These are phyloP conservation scores for Philotrypesis tridentata DNA, from an alignment of 1,140 invertebrate genomes.

Conservation along the genomic window DNA sequence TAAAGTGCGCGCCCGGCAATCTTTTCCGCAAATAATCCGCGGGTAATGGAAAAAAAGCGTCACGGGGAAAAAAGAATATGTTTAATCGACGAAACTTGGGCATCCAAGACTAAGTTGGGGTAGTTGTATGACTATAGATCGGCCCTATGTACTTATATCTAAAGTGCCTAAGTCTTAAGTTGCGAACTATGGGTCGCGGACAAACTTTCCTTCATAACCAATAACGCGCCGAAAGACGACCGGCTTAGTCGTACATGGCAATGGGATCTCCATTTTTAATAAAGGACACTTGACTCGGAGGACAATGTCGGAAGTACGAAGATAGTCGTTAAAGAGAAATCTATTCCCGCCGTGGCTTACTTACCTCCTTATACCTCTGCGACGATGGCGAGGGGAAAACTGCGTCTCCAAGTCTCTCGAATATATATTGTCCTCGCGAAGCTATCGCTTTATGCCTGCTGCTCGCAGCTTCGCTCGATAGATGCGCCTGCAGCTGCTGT, in stretches of 20 bases:
- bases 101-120: not conserved
- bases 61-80: too few relatives aligned
- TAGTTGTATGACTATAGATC: not conserved
- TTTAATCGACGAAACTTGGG: not conserved
- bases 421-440: too few relatives aligned
- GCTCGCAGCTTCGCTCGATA: too few relatives aligned
- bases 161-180: not conserved
- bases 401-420: too few relatives aligned
- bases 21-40: not conserved
- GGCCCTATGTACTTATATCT: not conserved
- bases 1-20: not conserved
- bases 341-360: too few relatives aligned
- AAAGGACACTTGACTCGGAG: not conserved
- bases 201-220: not conserved
- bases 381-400: too few relatives aligned
- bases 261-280: not conserved
- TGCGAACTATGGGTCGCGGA: not conserved
- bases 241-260: not conserved
- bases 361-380: too few relatives aligned
- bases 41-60: not conserved
- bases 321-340: too few relatives aligned
- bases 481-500: too few relatives aligned
- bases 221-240: not conserved
- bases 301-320: not conserved
- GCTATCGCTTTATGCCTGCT: too few relatives aligned